Evolutionary conservation across 2,888 invertebrate genomes (phyloP).

Genomic region (Acleris literana): DNA sequence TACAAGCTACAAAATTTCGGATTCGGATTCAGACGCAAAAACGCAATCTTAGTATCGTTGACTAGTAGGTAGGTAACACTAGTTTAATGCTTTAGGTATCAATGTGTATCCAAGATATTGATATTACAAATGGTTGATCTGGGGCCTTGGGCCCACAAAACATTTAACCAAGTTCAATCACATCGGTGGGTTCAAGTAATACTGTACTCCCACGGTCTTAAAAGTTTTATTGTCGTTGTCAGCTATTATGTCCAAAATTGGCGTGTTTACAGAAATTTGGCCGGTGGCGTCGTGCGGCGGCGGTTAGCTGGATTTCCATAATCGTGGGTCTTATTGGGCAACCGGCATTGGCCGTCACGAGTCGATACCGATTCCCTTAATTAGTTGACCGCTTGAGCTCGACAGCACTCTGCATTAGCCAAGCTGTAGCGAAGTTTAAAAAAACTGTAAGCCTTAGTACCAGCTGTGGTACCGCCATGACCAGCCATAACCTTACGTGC

Average conservation of each 20-base stretch:
- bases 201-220: conserved; percentile 40
- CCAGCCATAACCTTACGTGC: too few relatives aligned
- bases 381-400: conserved; percentile 30
- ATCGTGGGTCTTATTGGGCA: conserved; percentile 62
- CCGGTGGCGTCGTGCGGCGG: conserved; percentile 57
- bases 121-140: too few relatives aligned
- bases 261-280: conserved; percentile 58
- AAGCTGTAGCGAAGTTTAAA: not conserved
- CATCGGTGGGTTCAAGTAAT: conserved; percentile 32
- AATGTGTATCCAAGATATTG: too few relatives aligned
- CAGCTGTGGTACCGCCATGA: too few relatives aligned
- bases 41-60: too few relatives aligned
- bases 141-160: too few relatives aligned
- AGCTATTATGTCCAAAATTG: conserved; percentile 59
- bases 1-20: too few relatives aligned
- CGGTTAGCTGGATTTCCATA: conserved; percentile 66
- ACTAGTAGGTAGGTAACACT: too few relatives aligned
- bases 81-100: too few relatives aligned
- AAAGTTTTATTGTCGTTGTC: conserved; percentile 57
- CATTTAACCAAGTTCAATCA: conserved; percentile 24
- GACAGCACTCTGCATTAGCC: conserved; percentile 1
- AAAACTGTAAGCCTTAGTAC: too few relatives aligned
- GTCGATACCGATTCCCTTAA: conserved; percentile 50
- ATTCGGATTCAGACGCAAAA: too few relatives aligned
- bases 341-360: conserved; percentile 53